Evolutionary conservation across 2,797 vertebrate genomes (phyloP).

Genomic region (Myotis vivesi): DNA sequence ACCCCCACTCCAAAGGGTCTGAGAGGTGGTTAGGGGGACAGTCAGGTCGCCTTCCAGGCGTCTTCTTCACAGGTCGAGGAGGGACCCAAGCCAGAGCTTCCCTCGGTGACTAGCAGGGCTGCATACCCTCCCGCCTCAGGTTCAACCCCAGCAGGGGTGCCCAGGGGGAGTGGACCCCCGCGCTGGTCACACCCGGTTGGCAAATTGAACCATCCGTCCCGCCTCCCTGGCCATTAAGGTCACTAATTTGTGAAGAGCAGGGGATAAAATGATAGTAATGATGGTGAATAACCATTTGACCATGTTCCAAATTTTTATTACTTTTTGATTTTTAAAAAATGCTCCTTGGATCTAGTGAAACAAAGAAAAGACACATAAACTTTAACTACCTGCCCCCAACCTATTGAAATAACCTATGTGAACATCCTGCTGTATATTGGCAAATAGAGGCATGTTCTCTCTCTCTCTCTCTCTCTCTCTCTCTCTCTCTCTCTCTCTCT

Average conservation of each 20-base stretch:
- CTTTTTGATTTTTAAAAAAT: background rate
- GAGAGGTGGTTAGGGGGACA: background rate
- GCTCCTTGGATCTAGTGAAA: background rate
- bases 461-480: too few species aligned
- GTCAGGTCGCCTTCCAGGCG: background rate
- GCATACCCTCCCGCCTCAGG: background rate
- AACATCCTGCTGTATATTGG: background rate
- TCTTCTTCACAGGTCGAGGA: background rate
- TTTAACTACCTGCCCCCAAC: background rate
- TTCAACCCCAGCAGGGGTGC: background rate
- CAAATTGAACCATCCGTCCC: background rate
- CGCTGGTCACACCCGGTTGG: background rate
- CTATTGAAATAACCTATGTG: background rate
- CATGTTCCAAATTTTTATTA: background rate
- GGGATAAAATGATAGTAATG: background rate
- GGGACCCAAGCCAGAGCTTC: background rate
- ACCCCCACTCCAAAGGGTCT: accelerated
- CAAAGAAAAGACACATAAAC: background rate
- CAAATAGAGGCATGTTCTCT: background rate
- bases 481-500: too few species aligned
- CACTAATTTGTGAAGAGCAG: background rate
- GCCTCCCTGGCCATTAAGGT: background rate
- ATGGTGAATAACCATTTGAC: background rate
- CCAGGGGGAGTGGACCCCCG: background rate
- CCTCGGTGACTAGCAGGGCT: background rate